Evolutionary conservation across 1,140 invertebrate species (phyloP).

Genomic region (Steinernema khuongi): DNA sequence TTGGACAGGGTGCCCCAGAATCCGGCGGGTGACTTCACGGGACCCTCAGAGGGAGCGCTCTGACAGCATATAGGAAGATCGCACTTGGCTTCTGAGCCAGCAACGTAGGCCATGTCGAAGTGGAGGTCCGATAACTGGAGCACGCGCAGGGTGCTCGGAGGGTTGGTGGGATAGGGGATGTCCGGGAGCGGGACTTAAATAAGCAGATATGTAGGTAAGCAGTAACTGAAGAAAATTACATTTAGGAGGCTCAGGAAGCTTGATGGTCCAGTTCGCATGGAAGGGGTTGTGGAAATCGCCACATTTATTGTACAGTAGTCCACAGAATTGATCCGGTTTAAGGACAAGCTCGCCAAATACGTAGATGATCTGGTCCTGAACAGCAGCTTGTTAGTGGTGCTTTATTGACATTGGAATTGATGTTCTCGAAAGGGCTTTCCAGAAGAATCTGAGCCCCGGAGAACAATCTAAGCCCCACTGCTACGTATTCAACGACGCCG

Average conservation of each 20-base stretch:
- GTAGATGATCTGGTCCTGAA: slow-evolving; percentile 40
- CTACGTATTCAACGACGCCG: no score
- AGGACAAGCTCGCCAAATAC: slow-evolving; percentile 20
- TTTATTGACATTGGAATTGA: neutral
- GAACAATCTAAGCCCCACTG: no score
- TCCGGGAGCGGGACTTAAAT: neutral
- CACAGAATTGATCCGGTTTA: neutral
- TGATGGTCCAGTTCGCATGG: slow-evolving; percentile 22
- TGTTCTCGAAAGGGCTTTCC: neutral
- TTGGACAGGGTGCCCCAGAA: slow-evolving; percentile 54
- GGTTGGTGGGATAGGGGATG: neutral
- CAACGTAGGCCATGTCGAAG: slow-evolving; percentile 59
- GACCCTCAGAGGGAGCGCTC: neutral
- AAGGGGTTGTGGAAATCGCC: neutral
- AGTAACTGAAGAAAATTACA: slow-evolving; percentile 20
- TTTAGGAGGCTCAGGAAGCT: slow-evolving; percentile 11
- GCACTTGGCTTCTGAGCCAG: slow-evolving; percentile 60
- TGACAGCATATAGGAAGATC: slow-evolving; percentile 62
- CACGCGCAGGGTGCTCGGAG: slow-evolving; percentile 50
- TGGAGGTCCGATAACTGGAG: slow-evolving; percentile 63
- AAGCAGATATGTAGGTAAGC: neutral
- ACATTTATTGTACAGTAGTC: neutral
- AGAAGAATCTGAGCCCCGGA: no score
- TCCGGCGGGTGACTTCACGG: slow-evolving; percentile 39
- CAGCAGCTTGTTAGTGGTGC: neutral